Evolutionary conservation across 2,888 invertebrate species (phyloP).

Genomic region (Archaeoteleia sp.): DNA sequence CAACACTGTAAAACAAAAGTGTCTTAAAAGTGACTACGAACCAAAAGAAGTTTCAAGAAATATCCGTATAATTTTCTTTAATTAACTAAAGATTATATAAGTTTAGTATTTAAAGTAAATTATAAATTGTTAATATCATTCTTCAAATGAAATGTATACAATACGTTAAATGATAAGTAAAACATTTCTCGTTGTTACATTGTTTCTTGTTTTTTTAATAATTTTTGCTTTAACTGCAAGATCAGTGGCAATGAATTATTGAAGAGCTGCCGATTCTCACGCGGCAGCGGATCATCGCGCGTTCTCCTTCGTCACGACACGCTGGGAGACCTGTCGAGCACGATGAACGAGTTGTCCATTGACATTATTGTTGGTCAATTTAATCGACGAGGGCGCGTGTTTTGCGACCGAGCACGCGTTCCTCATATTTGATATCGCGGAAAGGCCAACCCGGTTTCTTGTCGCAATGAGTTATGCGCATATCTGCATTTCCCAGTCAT

Average conservation of each 20-base stretch:
- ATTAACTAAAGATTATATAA: too few species aligned
- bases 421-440: slow-evolving; percentile 52
- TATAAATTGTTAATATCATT: too few species aligned
- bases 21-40: too few species aligned
- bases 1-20: too few species aligned
- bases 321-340: slow-evolving; percentile 6
- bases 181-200: slow-evolving; percentile 1
- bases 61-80: too few species aligned
- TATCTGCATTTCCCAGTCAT: slow-evolving; percentile 36
- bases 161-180: too few species aligned
- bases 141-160: too few species aligned
- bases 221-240: background rate
- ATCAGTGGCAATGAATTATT: slow-evolving; percentile 24
- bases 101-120: too few species aligned
- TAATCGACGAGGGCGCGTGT: slow-evolving; percentile 33
- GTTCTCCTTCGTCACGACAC: slow-evolving; percentile 1
- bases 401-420: slow-evolving; percentile 38
- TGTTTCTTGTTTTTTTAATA: too few species aligned
- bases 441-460: slow-evolving; percentile 54
- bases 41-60: too few species aligned
- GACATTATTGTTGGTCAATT: slow-evolving; percentile 30
- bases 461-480: slow-evolving; percentile 41
- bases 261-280: slow-evolving; percentile 7
- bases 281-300: slow-evolving; percentile 8
- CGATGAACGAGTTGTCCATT: slow-evolving; percentile 13